Evolutionary conservation across 2,113 vertebrate species (phyloP), one percentile per base, ranked within the genome.

Genomic region (Addax nasomaculatus): DNA sequence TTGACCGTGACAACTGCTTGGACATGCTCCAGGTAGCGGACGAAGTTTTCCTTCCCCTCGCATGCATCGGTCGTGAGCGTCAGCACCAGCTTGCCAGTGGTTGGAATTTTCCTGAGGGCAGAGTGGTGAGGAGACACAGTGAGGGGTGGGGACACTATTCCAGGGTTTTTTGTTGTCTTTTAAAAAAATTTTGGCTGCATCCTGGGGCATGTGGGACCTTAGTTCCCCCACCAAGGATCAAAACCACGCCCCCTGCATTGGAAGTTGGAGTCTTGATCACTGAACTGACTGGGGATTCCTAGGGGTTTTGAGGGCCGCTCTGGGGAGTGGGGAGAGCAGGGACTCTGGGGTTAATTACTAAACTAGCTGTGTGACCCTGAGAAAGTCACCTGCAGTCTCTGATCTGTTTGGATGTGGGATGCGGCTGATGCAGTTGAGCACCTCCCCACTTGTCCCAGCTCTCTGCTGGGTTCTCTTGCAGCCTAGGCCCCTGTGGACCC

Each of bases 1-100:
- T 99, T 99, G 97, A 99, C 99, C 0, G 99, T 99, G 98, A 99
- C 98, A 43, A 99, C 99, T 0, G 99, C 99, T 98, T 99, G 99
- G 0, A 99, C 99, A 0, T 99, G 99, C 97, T 99, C 99, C 2
- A 99, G 99, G 98, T 99, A 99, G 64, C 99, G 99, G 47, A 99
- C 99, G n/a, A 99, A 99, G 97, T 99, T 99, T 90, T 99, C 99
- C 95, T 99, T 99, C 81, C 99, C 99, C 97, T 99, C 99, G 87
- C 99, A 99, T 0, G 99, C 99, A 1, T 99, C 99, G 0, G 99
- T 99, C 36, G 98, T 98, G 95, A 99, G 99, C 0, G 99, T 99
- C 86, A 99, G 99, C 33, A 99, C 96, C 95, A 99, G 89, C 97
- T 99, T 99, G 98, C 99, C 99, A 33, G 98, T 99, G 30, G 99